Percentiles rank a stretch among this genome's conserved stretches.
Evolutionary conservation across 2,797 vertebrate genomes (phyloP).

Genomic region (Peromyscus melanophrys): DNA sequence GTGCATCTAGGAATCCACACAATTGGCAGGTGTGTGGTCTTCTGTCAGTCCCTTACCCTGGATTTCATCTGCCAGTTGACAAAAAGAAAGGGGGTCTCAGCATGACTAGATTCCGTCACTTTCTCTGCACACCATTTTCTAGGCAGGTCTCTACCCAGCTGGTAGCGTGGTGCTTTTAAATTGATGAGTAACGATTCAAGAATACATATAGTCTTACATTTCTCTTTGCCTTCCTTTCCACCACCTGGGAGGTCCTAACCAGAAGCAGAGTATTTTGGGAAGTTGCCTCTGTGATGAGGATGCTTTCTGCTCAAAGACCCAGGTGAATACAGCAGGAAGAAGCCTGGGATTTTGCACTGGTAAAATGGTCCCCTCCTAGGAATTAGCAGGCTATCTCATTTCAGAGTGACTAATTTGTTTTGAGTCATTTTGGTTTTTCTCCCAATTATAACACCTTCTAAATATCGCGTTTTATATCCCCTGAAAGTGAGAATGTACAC

Average conservation of each 20-base stretch:
- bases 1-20: neutral
- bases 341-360: neutral
- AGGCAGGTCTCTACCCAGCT: neutral
- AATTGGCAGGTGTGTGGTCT: neutral
- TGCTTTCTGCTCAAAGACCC: neutral
- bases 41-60: neutral
- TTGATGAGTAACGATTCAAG: neutral
- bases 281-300: neutral
- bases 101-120: neutral
- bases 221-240: neutral
- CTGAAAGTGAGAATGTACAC: neutral
- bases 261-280: neutral
- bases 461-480: neutral
- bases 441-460: slow-evolving; percentile 19
- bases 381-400: slow-evolving; percentile 14
- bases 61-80: neutral
- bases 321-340: rapidly evolving
- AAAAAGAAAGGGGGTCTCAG: neutral
- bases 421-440: neutral
- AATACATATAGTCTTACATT: neutral
- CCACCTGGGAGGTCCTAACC: neutral
- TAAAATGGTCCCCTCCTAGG: neutral
- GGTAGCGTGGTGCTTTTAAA: neutral
- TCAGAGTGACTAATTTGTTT: neutral
- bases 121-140: neutral